Percentiles rank a stretch among this genome's conserved stretches.
phyloP scores from a whole-genome alignment of 1,140 invertebrate genomes.

The Macrosteles quadrilineatus region DNA sequence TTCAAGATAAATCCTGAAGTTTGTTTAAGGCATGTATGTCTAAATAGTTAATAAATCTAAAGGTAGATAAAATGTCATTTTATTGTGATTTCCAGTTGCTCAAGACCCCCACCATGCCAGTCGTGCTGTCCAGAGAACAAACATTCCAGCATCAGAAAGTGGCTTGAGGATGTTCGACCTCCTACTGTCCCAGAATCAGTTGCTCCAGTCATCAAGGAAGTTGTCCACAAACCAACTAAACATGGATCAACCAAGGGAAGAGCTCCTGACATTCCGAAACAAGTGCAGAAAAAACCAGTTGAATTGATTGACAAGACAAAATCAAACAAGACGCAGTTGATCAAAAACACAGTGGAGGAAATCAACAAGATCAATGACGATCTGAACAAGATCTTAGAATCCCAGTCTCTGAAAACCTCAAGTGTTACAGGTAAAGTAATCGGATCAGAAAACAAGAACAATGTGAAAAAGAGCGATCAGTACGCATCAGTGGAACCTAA shows the following conservation, averaged over 20 bases:
- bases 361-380: conserved; percentile 11
- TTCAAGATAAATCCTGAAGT: no score
- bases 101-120: conserved; percentile 46
- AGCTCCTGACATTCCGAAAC: conserved; percentile 14
- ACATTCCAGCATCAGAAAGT: conserved; percentile 70
- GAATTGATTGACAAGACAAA: background rate
- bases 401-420: background rate
- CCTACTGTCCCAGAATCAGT: background rate
- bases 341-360: background rate
- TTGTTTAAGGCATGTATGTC: no score
- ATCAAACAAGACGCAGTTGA: background rate
- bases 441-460: background rate
- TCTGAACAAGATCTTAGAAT: background rate
- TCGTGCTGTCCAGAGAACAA: conserved; percentile 64
- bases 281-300: background rate
- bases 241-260: conserved; percentile 8
- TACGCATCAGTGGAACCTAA: background rate
- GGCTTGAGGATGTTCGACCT: conserved; percentile 64
- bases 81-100: no score
- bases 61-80: no score
- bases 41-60: no score
- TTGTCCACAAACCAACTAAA: background rate
- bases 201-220: background rate
- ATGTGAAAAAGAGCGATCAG: no score
- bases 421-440: background rate